A percentile compares a stretch with the other conserved stretches of the same genome.
These are phyloP conservation scores for Okamejei kenojei DNA, from an alignment of 2,797 vertebrate genomes.

Conservation along the genomic window DNA sequence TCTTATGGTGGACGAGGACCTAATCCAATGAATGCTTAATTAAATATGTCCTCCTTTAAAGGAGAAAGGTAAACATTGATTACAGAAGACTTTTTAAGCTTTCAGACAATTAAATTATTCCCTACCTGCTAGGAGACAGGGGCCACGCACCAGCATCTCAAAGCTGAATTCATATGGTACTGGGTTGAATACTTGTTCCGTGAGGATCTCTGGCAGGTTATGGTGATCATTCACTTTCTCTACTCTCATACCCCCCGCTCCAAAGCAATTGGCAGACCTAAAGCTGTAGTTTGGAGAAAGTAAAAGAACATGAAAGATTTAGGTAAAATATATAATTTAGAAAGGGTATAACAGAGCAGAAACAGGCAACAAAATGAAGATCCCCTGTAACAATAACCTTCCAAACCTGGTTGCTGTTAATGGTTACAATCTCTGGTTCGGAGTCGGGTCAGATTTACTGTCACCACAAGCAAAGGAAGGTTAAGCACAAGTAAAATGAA, in stretches of 20 bases:
- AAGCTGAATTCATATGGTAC: conserved; percentile 84
- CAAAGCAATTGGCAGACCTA: conserved; percentile 85
- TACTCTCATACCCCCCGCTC: conserved; percentile 52
- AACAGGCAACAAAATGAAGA: background rate
- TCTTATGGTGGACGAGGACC: background rate
- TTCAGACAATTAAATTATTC: rapidly evolving
- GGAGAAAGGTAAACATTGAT: background rate
- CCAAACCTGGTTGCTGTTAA: background rate
- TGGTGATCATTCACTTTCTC: conserved; percentile 56
- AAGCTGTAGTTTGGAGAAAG: conserved; percentile 29
- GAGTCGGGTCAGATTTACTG: no score
- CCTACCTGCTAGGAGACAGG: conserved; percentile 87
- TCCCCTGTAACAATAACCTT: background rate
- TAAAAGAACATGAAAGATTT: background rate
- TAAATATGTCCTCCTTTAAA: background rate
- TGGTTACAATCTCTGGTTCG: background rate
- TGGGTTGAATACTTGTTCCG: conserved; percentile 68
- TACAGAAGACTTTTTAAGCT: background rate
- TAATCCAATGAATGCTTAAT: background rate
- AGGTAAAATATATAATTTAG: background rate
- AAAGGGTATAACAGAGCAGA: background rate
- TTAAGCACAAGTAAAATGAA: no score
- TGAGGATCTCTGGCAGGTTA: conserved; percentile 67
- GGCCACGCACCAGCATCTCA: conserved; percentile 87
- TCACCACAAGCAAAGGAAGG: no score